Base-by-base conservation (phyloP, 2,113 vertebrate genomes). In the Serranochromis macrocephalus region DNA sequence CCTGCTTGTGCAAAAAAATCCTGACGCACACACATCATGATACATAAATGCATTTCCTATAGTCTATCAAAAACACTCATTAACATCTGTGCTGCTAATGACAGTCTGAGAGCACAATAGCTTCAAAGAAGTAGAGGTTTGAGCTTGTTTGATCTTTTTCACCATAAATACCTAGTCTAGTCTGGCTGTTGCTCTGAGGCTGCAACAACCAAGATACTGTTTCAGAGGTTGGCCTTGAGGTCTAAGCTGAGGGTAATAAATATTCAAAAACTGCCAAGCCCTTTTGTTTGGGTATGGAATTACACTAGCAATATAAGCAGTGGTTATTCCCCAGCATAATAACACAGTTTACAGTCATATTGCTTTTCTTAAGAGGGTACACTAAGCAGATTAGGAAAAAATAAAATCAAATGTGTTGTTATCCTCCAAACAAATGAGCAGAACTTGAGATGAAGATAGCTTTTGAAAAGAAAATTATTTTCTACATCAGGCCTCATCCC, bases 131-230 rank as follows among this genome's bases (percentile, higher is more conserved):
- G 19, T 9, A 47, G 7, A 80, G 57, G 85, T 26, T 63, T 66
- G 82, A 57, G 73, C 36, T n/a, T 38, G 80, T 94, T 90, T 91
- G 88, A 88, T 89, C 78, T 63, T 71, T 80, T 81, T 63, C 19
- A 66, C 33, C 87, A 71, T 91, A 91, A 91, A 92, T 84, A 87
- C 78, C 31, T 53, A 38, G 78, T 63, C 73, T 82, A 31, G 78
- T 78, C 73, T 82, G 89, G 45, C 66, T 71, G 33, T 8, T 45
- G 73, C 91, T 86, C 1, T 11, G 1, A 75, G 87, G 53, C 42
- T 89, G 47, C 42, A 83, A 87, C 51, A 89, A 36, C 36, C 31
- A 16, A 61, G 61, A 85, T 66, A 83, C 51, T 63, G 79, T 89
- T 89, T 82, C 55, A 82, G 31, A 51, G 54, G 47, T 31, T 51